Evolutionary conservation across 2,113 vertebrate species (phyloP), one percentile per base, ranked within the genome.

Genomic region (Nansenia antarctica): DNA sequence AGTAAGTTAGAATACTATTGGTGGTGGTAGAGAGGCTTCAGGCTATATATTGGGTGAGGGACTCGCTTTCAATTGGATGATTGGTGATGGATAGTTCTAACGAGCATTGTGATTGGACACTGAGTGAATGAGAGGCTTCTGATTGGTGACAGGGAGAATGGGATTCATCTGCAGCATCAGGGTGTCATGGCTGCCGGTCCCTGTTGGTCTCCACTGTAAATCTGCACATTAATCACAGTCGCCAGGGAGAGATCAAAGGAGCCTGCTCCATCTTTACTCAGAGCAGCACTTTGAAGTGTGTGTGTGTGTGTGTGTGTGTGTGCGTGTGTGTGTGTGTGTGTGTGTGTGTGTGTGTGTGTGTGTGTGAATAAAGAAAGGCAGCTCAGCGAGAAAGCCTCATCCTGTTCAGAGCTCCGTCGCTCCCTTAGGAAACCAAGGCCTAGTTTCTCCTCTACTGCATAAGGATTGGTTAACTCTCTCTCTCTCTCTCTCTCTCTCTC

Each of bases 191-290:
- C 86, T 83, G n/a, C 73, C 57, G 82, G 89, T 92, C 91, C 90
- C 93, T 78, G 84, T 88, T 88, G 93, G 90, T 91, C 92, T 89
- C 83, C 89, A 92, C 87, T 91, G 91, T 91, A 92, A 91, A 92
- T 94, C 92, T 91, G 92, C 89, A 92, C 93, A 92, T 91, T 92
- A 92, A 91, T 95, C 93, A 91, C 90, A 91, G 87, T 87, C 77
- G 80, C 77, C 86, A 85, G 87, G 82, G 79, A 78, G 87, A 93
- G 93, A 96, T 96, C 94, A 95, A 95, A 95, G 92, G 88, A 87
- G 79, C 85, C 85, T 89, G 84, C 91, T 89, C 76, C 59, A 93
- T 90, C 93, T 92, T 81, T 83, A 87, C 90, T 88, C 88, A 86
- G 91, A 92, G 87, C 79, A 81, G 82, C 0, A 83, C 93, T 96